Conservation (phyloP, 2,113 vertebrate genomes). For the Eupsittula cactorum region DNA sequence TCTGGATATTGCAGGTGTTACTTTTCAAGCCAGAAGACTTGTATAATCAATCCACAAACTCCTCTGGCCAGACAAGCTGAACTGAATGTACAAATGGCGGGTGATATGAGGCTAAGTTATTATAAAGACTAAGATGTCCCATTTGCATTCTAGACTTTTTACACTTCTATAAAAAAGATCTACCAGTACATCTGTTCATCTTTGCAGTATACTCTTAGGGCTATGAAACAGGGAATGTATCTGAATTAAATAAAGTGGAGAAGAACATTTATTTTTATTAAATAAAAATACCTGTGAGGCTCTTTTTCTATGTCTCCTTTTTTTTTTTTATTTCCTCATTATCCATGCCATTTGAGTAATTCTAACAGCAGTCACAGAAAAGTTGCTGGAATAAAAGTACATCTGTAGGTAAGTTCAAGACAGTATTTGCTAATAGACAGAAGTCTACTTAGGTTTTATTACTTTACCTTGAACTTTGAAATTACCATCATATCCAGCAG, state of each 20-base stretch:
- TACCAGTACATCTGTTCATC: neutral
- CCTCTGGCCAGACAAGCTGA: neutral
- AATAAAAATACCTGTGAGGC: neutral
- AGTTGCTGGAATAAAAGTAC: neutral
- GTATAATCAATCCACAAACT: neutral
- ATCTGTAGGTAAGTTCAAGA: neutral
- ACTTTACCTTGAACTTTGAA: neutral
- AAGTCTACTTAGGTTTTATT: neutral
- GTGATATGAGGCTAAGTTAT: neutral
- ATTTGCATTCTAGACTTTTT: neutral
- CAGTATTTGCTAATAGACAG: neutral
- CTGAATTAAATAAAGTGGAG: constrained; percentile 3
- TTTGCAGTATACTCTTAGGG: neutral
- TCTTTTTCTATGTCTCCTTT: neutral
- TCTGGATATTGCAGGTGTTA: neutral
- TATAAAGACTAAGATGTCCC: neutral
- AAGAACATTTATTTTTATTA: constrained; percentile 5
- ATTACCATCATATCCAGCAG: neutral
- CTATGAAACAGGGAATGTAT: neutral
- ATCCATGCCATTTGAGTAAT: neutral
- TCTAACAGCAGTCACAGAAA: neutral
- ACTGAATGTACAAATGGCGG: neutral
- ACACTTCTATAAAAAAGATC: neutral
- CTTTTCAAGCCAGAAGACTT: neutral
- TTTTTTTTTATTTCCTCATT: neutral